Percentiles rank a stretch among this genome's conserved stretches.
Conservation (phyloP, 2,113 vertebrate species). For the Rhodinocichla rosea region DNA sequence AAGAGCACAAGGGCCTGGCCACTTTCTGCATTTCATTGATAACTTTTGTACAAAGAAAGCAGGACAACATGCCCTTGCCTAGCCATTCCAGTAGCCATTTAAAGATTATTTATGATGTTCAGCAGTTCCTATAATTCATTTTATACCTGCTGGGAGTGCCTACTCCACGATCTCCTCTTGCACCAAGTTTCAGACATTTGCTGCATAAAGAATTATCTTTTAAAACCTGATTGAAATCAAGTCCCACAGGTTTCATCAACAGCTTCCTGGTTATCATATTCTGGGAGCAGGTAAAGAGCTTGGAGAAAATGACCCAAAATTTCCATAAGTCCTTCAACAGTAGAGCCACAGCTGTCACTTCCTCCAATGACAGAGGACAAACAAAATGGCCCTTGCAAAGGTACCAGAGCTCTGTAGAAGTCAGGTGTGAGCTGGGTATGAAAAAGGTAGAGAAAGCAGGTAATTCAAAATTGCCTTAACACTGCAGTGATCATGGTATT, state of each 20-base stretch:
- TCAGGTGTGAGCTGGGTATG: not conserved
- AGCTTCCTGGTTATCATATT: not conserved
- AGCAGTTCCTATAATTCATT: not conserved
- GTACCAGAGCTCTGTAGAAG: not conserved
- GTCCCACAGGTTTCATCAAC: not conserved
- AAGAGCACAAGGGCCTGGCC: not conserved
- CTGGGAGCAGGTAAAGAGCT: not conserved
- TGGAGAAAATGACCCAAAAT: not conserved
- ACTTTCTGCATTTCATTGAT: not conserved
- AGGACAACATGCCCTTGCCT: not conserved
- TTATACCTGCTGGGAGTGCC: not conserved
- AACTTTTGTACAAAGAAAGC: not conserved
- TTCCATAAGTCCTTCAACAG: not conserved
- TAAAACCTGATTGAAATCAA: not conserved
- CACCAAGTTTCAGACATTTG: not conserved
- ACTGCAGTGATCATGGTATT: not conserved
- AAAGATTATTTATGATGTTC: not conserved
- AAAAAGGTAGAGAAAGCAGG: not conserved
- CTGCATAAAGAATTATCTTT: not conserved
- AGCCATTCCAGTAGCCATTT: not conserved
- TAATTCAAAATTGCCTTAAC: not conserved
- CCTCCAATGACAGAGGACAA: not conserved
- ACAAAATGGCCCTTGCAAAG: not conserved
- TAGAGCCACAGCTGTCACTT: not conserved
- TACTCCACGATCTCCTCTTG: not conserved